phyloP scores from a whole-genome alignment of 2,797 vertebrate genomes.

The Muscicapa comitata region DNA sequence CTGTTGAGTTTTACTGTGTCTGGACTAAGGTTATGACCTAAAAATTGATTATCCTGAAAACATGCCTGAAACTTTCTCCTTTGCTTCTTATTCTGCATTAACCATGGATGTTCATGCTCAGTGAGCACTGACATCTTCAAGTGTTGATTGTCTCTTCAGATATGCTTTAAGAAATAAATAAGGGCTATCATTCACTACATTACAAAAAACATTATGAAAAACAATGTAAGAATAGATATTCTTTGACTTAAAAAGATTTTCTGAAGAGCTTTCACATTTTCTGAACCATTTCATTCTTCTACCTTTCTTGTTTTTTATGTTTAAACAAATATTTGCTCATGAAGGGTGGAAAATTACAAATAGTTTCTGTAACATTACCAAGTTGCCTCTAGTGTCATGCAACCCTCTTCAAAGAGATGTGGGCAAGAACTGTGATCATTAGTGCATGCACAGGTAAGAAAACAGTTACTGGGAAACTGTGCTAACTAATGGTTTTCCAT shows the following conservation, averaged over 20 bases:
- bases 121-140: not conserved
- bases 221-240: not conserved
- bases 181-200: not conserved
- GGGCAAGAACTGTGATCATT: not conserved
- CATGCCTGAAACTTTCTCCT: not conserved
- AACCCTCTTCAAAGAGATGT: not conserved
- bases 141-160: rapidly evolving
- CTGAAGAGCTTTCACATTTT: not conserved
- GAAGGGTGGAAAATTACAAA: not conserved
- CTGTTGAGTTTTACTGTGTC: not conserved
- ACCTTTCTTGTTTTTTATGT: not conserved
- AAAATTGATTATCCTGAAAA: not conserved
- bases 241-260: not conserved
- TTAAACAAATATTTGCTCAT: not conserved
- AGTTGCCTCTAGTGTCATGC: not conserved
- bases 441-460: constrained; percentile 28
- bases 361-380: not conserved
- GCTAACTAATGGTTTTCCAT: constrained; percentile 23
- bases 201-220: not conserved
- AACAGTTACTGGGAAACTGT: constrained; percentile 1
- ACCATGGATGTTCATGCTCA: not conserved
- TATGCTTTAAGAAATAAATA: not conserved
- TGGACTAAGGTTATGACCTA: not conserved
- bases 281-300: not conserved
- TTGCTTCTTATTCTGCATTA: not conserved